Percentiles rank a stretch among this genome's conserved stretches.
Conservation (phyloP, 2,113 vertebrate genomes). For the Vidua chalybeata region DNA sequence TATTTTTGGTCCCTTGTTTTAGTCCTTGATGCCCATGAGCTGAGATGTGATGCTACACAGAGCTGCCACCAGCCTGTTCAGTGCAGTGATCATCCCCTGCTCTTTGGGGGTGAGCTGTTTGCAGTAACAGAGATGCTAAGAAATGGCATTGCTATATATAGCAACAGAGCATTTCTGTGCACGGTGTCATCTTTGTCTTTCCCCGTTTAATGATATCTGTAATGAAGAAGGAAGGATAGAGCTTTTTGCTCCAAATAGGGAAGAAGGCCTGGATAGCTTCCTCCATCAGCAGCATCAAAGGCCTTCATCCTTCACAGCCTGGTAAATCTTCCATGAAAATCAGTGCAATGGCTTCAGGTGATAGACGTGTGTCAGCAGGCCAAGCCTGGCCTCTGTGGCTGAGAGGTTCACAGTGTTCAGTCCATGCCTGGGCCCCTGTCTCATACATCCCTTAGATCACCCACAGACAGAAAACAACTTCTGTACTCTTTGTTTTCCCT, state of each 20-base stretch:
- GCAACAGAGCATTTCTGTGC: neutral
- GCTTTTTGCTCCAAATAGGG: neutral
- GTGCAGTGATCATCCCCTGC: neutral
- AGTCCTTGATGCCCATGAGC: neutral
- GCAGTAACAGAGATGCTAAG: neutral
- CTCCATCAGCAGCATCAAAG: neutral
- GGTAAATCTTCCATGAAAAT: neutral
- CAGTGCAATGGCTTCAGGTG: neutral
- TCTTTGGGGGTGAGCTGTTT: neutral
- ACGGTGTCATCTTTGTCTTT: neutral
- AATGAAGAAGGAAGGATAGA: neutral
- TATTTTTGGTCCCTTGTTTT: neutral
- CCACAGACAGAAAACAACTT: neutral
- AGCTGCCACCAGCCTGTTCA: neutral
- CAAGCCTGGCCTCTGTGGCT: neutral
- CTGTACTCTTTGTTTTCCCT: neutral
- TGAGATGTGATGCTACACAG: neutral
- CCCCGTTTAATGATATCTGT: neutral
- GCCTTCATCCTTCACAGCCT: neutral
- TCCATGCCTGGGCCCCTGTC: neutral
- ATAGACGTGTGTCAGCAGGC: neutral
- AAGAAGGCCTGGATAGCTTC: neutral
- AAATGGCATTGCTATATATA: neutral
- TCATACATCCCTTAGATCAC: neutral
- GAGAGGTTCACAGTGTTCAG: neutral